Conservation (phyloP, 2,797 vertebrate genomes). For the Bucorvus abyssinicus region DNA sequence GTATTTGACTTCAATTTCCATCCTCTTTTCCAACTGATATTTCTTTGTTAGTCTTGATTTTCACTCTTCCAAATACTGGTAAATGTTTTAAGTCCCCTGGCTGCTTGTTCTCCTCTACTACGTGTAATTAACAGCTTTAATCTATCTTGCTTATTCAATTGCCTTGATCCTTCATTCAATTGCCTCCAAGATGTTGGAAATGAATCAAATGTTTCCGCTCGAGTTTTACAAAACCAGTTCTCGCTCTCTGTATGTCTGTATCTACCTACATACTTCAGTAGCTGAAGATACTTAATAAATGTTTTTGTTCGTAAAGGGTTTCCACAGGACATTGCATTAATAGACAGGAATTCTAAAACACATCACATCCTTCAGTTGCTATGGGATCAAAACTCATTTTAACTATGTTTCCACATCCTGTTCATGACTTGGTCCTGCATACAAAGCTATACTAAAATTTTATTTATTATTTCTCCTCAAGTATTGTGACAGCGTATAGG, state of each 20-base stretch:
- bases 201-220: background rate
- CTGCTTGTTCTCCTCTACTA: background rate
- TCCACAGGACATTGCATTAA: background rate
- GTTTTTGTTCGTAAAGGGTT: background rate
- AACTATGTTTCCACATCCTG: background rate
- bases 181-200: background rate
- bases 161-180: background rate
- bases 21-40: background rate
- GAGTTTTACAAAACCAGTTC: background rate
- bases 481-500: background rate
- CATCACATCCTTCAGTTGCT: background rate
- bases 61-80: background rate
- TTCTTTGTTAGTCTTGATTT: background rate
- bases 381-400: background rate
- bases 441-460: background rate
- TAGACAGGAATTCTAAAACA: background rate
- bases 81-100: background rate
- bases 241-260: background rate
- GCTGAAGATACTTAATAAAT: background rate
- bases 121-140: background rate
- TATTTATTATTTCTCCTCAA: background rate
- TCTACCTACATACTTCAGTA: background rate
- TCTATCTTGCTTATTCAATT: background rate
- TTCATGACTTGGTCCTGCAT: background rate
- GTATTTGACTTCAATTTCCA: background rate